Evolutionary conservation across 2,797 vertebrate species (phyloP).

Genomic region (Ctenosaura bakeri): DNA sequence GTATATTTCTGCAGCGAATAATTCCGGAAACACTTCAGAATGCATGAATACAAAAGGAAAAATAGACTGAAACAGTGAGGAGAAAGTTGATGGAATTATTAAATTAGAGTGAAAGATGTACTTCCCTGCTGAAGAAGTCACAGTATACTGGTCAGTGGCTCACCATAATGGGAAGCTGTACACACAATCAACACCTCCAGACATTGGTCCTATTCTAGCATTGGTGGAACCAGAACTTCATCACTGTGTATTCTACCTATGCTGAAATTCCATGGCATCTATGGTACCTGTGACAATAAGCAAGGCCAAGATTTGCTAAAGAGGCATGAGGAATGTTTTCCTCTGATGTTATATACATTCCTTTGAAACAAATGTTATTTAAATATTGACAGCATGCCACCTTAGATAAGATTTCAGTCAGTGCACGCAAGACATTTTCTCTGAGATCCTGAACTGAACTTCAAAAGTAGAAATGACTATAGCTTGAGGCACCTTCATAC

Average conservation of each 20-base stretch:
- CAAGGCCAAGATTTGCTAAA: constrained; percentile 24
- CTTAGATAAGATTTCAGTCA: constrained; percentile 49
- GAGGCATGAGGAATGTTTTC: not conserved
- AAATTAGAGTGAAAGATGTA: no score
- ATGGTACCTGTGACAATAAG: not conserved
- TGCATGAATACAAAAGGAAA: no score
- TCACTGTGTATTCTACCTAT: not conserved
- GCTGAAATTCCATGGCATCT: not conserved
- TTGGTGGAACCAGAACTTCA: not conserved
- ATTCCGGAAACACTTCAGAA: no score
- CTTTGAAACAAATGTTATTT: constrained; percentile 37
- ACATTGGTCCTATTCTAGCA: not conserved
- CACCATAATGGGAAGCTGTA: not conserved
- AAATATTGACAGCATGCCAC: constrained; percentile 59
- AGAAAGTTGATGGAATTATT: no score
- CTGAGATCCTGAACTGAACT: constrained; percentile 38
- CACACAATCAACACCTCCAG: not conserved
- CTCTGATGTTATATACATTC: not conserved
- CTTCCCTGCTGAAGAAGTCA: no score
- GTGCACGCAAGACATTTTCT: constrained; percentile 47
- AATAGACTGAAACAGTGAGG: no score
- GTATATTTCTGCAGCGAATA: no score
- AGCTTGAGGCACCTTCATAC: not conserved
- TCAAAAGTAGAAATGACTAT: constrained; percentile 32
- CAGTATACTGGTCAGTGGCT: not conserved